phyloP scores from a whole-genome alignment of 2,797 vertebrate species.

The Ctenochaetus hawaiiensis region DNA sequence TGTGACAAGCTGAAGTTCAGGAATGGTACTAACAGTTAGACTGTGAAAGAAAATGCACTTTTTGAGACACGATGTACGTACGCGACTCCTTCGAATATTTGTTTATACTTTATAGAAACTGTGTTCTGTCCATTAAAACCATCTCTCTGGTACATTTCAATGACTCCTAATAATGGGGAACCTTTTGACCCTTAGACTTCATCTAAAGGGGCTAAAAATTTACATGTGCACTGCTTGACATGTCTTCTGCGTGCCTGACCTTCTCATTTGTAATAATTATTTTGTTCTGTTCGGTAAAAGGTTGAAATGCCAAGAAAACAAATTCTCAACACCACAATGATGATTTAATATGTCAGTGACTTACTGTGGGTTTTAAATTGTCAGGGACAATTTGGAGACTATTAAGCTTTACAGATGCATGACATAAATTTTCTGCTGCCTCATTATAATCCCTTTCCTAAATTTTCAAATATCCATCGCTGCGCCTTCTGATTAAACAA shows the following conservation, averaged over 20 bases:
- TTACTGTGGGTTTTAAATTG: slow-evolving; percentile 35
- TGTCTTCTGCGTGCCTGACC: not conserved
- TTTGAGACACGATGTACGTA: not conserved
- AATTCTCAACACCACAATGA: slow-evolving; percentile 10
- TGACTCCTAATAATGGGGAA: not conserved
- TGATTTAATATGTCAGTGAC: slow-evolving; percentile 27
- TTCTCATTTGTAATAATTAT: slow-evolving; percentile 33
- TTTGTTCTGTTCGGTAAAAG: slow-evolving; percentile 24
- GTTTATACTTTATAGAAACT: slow-evolving; percentile 10
- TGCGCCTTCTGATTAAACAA: slow-evolving; percentile 51
- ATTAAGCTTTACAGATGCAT: slow-evolving; percentile 30
- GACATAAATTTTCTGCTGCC: slow-evolving; percentile 32
- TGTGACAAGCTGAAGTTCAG: slow-evolving; percentile 50
- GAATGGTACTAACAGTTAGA: slow-evolving; percentile 18
- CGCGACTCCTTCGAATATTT: not conserved
- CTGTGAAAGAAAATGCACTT: slow-evolving; percentile 34
- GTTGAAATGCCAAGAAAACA: slow-evolving; percentile 18
- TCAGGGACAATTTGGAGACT: slow-evolving; percentile 16
- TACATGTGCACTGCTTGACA: slow-evolving; percentile 10
- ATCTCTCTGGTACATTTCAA: not conserved
- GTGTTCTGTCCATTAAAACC: not conserved
- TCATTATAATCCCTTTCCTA: slow-evolving; percentile 42
- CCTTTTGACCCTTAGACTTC: slow-evolving; percentile 6
- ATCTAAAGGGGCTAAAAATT: not conserved
- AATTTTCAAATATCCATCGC: slow-evolving; percentile 39